Base-by-base conservation (phyloP, 1,140 invertebrate genomes). In the Trichonephila clavipes region DNA sequence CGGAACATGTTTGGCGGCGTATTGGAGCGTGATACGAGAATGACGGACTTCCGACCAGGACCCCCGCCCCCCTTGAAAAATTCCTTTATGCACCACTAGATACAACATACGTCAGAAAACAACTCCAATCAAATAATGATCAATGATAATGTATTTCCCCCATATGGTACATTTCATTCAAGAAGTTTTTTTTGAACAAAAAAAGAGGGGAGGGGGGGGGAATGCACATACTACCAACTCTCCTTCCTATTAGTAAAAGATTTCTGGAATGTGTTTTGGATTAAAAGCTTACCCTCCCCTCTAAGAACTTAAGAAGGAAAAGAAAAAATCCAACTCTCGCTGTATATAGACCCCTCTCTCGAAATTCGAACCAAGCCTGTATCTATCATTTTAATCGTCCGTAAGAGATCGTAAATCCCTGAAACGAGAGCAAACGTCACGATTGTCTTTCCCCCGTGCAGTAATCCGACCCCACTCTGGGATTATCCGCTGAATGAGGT, bases 381-480 rank as follows among this genome's bases (percentile, higher is more conserved):
- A 69, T 69, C 66, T 69, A 69, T 69, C 66, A 69, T 69, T 69
- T 69, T 69, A 69, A 69, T 69, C 66, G 66, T 69, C 66, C 66
- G 66, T 69, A 69, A 69, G 66, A 69, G 66, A 12, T 24, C 66
- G 66, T 69, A 69, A 69, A 69, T 69, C 66, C n/a, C 24, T 69
- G n/a, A 10, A 69, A 24, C 24, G n/a, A 69, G 66, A n/a, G 66
- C 66, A 69, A 69, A 69, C 14, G 66, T 69, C 66, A 69, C 24
- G n/a, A 28, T 28, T 51, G 51, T 51, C 51, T 51, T 51, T 51
- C 10, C 51, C 51, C 7, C 24, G 21, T 4, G 12, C 6, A 24
- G 66, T 24, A 69, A 69, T 24, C 8, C 24, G 66, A 69, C 10
- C 66, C 66, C 2, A 66, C 66, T 69, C n/a, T 28, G 66, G 66